Conservation (phyloP, 2,797 vertebrate species). For the Mus minutoides region DNA sequence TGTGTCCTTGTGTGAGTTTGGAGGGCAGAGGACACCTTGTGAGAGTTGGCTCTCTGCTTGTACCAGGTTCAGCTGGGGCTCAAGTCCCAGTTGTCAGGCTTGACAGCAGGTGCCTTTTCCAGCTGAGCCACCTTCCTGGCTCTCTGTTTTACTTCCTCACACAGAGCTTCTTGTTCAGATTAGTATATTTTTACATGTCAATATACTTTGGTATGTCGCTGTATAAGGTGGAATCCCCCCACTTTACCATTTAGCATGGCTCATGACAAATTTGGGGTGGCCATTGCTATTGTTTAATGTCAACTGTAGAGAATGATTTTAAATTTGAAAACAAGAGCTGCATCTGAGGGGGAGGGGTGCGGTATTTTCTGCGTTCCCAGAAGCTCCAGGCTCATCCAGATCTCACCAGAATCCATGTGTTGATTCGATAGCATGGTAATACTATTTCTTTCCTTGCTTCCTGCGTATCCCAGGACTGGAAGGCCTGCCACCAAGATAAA, state of each 20-base stretch:
- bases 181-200: background rate
- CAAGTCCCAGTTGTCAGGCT: too few species aligned
- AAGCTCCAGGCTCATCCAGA: background rate
- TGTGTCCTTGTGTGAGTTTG: background rate
- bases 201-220: slow-evolving; percentile 7
- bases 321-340: slow-evolving; percentile 64
- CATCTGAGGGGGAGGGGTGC: background rate
- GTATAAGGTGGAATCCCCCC: background rate
- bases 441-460: background rate
- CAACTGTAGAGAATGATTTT: slow-evolving; percentile 73
- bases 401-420: background rate
- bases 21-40: background rate
- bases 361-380: background rate
- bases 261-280: slow-evolving; percentile 26
- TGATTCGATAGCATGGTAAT: background rate
- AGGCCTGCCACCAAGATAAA: background rate
- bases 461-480: background rate
- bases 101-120: background rate
- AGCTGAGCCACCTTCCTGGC: background rate
- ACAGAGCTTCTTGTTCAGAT: background rate
- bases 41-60: background rate
- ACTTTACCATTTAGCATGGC: background rate
- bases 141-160: background rate
- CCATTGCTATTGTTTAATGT: background rate
- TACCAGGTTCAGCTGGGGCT: background rate